Conservation (phyloP, 2,888 invertebrate species). For the Stenoptilia bipunctidactyla region DNA sequence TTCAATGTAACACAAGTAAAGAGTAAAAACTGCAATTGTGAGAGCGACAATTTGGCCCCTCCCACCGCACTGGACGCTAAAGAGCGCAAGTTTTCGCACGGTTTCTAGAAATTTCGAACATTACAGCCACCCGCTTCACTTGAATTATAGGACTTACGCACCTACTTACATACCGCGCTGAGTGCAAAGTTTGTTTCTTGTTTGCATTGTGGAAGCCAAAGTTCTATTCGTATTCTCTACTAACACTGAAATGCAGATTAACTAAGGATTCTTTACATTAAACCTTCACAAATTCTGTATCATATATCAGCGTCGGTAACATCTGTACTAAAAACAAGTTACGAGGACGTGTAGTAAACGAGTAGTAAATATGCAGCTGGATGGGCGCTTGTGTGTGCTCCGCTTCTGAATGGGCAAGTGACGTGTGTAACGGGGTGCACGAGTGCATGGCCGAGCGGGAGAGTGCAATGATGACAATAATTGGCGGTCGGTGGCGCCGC, state of each 20-base stretch:
- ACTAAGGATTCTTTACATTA: too few species aligned
- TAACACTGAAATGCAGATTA: not conserved
- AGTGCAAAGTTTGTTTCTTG: constrained; percentile 58
- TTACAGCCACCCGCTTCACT: constrained; percentile 55
- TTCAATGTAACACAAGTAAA: not conserved
- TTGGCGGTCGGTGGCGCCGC: constrained; percentile 33
- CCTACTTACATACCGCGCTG: constrained; percentile 49
- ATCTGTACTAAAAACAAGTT: too few species aligned
- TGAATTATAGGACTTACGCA: constrained; percentile 60
- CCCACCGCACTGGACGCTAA: constrained; percentile 37
- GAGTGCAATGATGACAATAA: constrained; percentile 52
- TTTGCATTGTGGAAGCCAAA: constrained; percentile 32
- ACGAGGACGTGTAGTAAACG: not conserved
- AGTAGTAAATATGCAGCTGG: constrained; percentile 1
- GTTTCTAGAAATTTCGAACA: constrained; percentile 49
- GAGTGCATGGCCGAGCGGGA: constrained; percentile 29
- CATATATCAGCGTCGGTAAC: too few species aligned
- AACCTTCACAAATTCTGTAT: too few species aligned
- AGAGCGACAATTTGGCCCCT: constrained; percentile 31
- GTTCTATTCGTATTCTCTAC: constrained; percentile 26
- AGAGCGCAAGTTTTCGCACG: constrained; percentile 41
- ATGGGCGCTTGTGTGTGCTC: constrained; percentile 14
- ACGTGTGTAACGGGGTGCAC: constrained; percentile 15
- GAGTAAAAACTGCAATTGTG: constrained; percentile 3
- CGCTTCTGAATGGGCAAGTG: constrained; percentile 2